Conservation (phyloP, 2,888 invertebrate species). For the Oxystoma pomonae region DNA sequence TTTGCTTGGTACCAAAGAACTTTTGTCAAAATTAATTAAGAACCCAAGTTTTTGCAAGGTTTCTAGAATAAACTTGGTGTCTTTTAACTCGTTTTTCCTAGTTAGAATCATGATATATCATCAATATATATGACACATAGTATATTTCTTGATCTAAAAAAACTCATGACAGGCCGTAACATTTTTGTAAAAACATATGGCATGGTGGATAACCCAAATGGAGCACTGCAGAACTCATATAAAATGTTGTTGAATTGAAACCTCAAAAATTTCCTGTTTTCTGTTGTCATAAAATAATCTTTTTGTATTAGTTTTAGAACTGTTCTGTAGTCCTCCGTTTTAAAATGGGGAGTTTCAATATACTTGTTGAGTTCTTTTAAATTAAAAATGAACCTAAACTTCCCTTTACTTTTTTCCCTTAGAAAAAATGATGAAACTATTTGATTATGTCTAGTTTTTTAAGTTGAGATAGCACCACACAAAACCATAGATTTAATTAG, state of each 20-base stretch:
- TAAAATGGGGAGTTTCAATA: slow-evolving; percentile 29
- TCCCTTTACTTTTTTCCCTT: slow-evolving; percentile 22
- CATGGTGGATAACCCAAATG: background rate
- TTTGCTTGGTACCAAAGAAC: background rate
- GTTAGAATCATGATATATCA: slow-evolving; percentile 1
- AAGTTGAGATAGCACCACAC: background rate
- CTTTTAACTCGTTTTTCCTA: background rate
- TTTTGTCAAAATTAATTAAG: background rate
- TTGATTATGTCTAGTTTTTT: slow-evolving; percentile 12
- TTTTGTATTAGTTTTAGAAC: slow-evolving; percentile 23
- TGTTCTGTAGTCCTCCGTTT: slow-evolving; percentile 30
- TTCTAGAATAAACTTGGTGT: background rate
- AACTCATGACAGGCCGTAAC: background rate
- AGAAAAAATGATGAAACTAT: slow-evolving; percentile 26
- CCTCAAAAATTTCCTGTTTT: background rate
- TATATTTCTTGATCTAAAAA: background rate
- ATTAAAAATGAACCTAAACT: slow-evolving; percentile 28
- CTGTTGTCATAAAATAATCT: slow-evolving; percentile 15
- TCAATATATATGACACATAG: background rate
- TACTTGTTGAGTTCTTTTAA: slow-evolving; percentile 27
- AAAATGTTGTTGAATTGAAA: background rate
- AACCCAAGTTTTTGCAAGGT: background rate
- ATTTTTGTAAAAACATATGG: background rate
- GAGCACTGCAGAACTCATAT: background rate
- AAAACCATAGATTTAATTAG: background rate